Evolutionary conservation across 2,113 vertebrate species (phyloP), one percentile per base, ranked within the genome.

Genomic region (Rhinolophus sinicus): DNA sequence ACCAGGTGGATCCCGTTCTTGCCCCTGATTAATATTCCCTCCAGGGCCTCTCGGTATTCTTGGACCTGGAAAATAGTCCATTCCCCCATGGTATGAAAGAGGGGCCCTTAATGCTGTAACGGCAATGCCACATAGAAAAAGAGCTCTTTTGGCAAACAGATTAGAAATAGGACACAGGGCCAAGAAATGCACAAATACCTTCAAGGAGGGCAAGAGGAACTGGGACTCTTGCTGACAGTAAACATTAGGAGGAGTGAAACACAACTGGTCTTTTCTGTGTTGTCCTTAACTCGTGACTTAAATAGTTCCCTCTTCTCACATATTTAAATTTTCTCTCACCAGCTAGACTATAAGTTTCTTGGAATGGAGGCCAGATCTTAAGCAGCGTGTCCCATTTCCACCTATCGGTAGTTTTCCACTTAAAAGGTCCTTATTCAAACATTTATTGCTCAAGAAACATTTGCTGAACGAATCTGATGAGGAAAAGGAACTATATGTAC

Each of bases 31-130:
- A 99, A 98, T 98, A 99, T 97, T 64, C 99, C 99, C 83, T 99
- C 99, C 97, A 99, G 98, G 35, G 99, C 99, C 83, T 99, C 99
- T 54, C 98, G 98, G 93, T 99, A 99, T 97, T 99, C 99, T 97
- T 99, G 99, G 44, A 99, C 99, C 99, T 99, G 97, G 26, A 93
- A 87, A 93, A 95, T 6, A 94, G 91, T 14, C 33, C 64, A 85
- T 19, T 33, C 6, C 38, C 28, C 14, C 30, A 84, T 9, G 6
- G 16, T 52, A 33, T 76, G 62, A 80, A 93, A 83, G 73, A 80
- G 64, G 50, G 30, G 12, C 40, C 44, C 9, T 38, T 40, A 83
- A 47, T 70, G 44, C 88, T 77, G 33, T 21, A 65, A 33, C 0
- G 0, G 52, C 47, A 62, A 26, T 3, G 1, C 26, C 52, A 64